Evolutionary conservation across 1,140 invertebrate species (phyloP).

Genomic region (Euwallacea fornicatus): DNA sequence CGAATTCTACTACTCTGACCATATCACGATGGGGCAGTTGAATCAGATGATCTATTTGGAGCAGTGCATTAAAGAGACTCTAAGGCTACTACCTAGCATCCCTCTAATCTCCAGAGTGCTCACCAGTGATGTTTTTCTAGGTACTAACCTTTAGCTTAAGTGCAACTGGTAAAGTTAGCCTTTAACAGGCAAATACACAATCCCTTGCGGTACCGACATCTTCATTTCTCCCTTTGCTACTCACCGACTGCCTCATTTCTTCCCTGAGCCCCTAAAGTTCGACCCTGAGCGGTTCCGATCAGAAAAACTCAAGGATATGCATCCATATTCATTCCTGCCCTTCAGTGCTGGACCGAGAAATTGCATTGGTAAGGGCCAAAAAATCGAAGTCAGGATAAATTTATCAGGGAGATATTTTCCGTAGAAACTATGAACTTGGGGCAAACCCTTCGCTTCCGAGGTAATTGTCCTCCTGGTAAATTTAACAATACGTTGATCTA

Average conservation of each 20-base stretch:
- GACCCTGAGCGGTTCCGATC: conserved; percentile 71
- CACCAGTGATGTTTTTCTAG: conserved; percentile 58
- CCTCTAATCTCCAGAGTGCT: conserved; percentile 64
- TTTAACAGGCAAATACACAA: conserved; percentile 18
- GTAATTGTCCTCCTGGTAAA: neutral
- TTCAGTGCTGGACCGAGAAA: conserved; percentile 72
- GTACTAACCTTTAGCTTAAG: neutral
- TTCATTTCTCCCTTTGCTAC: conserved; percentile 57
- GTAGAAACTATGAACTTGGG: too few species aligned
- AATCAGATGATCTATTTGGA: conserved; percentile 66
- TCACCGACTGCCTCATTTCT: conserved; percentile 67
- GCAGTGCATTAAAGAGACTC: conserved; percentile 67
- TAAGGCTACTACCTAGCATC: conserved; percentile 70
- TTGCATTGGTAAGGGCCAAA: conserved; percentile 61
- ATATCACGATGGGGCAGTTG: conserved; percentile 48
- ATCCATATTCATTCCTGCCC: conserved; percentile 68
- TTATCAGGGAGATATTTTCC: too few species aligned
- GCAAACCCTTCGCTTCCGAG: too few species aligned
- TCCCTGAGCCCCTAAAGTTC: conserved; percentile 71
- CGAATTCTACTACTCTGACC: conserved; percentile 17
- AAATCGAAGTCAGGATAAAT: neutral
- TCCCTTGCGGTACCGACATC: conserved; percentile 53
- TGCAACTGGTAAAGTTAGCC: neutral
- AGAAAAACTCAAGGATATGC: conserved; percentile 58
- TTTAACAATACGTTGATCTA: conserved; percentile 1